Evolutionary conservation across 2,797 vertebrate species (phyloP), one percentile per base, ranked within the genome.

Genomic region (Cirrhinus mrigala): DNA sequence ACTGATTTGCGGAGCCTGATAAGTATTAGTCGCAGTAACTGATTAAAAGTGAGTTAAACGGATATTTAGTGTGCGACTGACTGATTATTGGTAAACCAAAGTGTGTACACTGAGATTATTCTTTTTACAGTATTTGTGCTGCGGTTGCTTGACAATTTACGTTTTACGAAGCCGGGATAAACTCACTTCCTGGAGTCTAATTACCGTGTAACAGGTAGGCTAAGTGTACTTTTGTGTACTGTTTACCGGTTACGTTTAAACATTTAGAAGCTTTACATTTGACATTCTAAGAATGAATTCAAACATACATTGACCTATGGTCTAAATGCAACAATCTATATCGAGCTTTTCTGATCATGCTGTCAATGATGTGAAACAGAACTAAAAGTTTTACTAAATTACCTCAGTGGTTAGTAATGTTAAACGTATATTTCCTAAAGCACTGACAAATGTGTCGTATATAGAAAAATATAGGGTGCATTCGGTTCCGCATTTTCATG

Each of bases 111-210:
- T 8, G 14, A 70, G 1, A 27, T 22, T 29, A 16, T 18, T 27
- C 15, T 64, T 11, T 4, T 48, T 14, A 4, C 3, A 62, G 6
- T 7, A 60, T 62, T 48, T 33, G 7, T 18, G 50, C 66, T 24
- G n/a, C 15, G 14, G 8, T 37, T 27, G n/a, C 6, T 58, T 71
- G 3, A 56, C 6, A 48, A 16, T 2, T 2, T 50, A n/a, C 12
- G 29, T 24, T 37, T 66, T 66, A 81, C 33, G 14, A 75, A 40
- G 27, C 60, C 14, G 44, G 27, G 56, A 50, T 50, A 76, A 52
- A 76, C 46, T 60, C 18, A 83, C 71, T 83, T 83, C 82, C 82
- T 66, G 82, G 29, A 76, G 71, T 54, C 22, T 54, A 10, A 37
- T n/a, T 64, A n/a, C 58, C 10, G 56, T 20, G n/a, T 37, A 64